Evolutionary conservation across 2,113 vertebrate species (phyloP).

Genomic region (Ramphastos sulfuratus): DNA sequence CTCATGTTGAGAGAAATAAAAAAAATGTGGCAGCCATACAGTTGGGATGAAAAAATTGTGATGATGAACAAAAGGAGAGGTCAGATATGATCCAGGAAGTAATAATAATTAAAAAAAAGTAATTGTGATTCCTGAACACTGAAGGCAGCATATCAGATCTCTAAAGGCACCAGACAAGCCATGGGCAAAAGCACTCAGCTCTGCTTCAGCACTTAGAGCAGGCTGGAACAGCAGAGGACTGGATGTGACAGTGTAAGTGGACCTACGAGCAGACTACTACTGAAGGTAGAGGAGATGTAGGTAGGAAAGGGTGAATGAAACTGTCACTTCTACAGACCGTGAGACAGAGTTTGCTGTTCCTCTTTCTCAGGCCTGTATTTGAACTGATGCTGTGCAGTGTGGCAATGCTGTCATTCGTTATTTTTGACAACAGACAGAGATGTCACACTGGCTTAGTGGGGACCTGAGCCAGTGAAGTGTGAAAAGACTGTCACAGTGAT

Average conservation of each 20-base stretch:
- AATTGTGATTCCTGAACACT: too few relatives aligned
- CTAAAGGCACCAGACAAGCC: not conserved
- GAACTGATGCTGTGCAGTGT: not conserved
- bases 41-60: not conserved
- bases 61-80: not conserved
- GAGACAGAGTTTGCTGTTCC: not conserved
- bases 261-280: not conserved
- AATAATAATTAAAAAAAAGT: not conserved
- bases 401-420: not conserved
- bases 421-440: constrained; percentile 16
- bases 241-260: not conserved
- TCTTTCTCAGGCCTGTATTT: not conserved
- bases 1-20: not conserved
- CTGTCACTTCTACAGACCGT: not conserved
- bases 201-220: not conserved
- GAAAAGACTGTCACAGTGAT: constrained; percentile 33
- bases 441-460: not conserved
- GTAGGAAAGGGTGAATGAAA: not conserved
- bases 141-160: not conserved
- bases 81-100: not conserved
- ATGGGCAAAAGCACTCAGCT: not conserved
- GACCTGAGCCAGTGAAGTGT: not conserved
- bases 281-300: not conserved
- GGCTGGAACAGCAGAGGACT: not conserved
- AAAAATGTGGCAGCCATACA: not conserved